Conservation (phyloP, 2,797 vertebrate species). For the Falco cherrug region DNA sequence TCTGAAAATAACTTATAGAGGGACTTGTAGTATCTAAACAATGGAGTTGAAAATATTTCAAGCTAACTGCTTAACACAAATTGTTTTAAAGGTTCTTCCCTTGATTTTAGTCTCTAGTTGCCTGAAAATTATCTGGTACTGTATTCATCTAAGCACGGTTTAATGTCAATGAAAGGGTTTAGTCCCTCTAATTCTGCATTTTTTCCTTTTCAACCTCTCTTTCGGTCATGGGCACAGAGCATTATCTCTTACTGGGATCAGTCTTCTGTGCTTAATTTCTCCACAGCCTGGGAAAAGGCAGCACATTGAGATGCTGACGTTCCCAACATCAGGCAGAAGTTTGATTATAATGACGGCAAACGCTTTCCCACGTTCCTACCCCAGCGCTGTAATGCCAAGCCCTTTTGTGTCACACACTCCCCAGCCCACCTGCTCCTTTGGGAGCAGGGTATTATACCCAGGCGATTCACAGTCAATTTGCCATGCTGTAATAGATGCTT, state of each 20-base stretch:
- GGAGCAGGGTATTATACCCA: slow-evolving; percentile 80
- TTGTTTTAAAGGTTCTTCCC: background rate
- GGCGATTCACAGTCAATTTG: slow-evolving; percentile 82
- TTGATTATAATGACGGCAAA: slow-evolving; percentile 69
- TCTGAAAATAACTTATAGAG: background rate
- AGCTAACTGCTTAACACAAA: background rate
- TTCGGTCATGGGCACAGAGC: background rate
- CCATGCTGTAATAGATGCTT: slow-evolving; percentile 81
- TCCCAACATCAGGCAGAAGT: slow-evolving; percentile 70
- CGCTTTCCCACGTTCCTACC: slow-evolving; percentile 79
- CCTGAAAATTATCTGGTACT: slow-evolving; percentile 60
- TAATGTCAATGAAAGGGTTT: slow-evolving; percentile 59
- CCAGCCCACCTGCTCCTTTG: slow-evolving; percentile 82
- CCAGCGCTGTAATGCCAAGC: slow-evolving; percentile 40
- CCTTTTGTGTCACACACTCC: slow-evolving; percentile 71
- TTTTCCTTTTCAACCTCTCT: slow-evolving; percentile 28
- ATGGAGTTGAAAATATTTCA: background rate
- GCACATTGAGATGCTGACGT: slow-evolving; percentile 69
- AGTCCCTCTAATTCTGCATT: slow-evolving; percentile 35
- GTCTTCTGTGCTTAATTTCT: slow-evolving; percentile 27
- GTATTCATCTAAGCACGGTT: slow-evolving; percentile 67
- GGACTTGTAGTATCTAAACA: background rate
- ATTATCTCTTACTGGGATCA: slow-evolving; percentile 49
- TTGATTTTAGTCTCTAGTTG: background rate
- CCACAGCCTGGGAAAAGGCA: slow-evolving; percentile 74